Base-by-base conservation (phyloP, 2,113 vertebrate species). In the Misgurnus mizolepis region DNA sequence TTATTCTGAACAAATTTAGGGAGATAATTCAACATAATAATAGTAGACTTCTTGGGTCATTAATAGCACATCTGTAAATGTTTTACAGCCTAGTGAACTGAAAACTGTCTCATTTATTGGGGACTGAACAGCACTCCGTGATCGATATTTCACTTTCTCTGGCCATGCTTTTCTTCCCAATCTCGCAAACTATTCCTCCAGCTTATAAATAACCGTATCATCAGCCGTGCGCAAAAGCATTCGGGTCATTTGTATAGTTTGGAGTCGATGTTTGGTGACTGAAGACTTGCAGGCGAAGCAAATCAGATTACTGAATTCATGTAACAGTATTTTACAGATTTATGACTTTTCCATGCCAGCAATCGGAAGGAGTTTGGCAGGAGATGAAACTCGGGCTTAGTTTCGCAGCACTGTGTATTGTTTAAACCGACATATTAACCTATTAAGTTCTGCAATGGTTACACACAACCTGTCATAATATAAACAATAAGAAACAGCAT, bases 251-350 rank as follows among this genome's bases (percentile, higher is more conserved):
- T 76, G 49, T 34, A 34, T 76, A 55, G 61, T 18, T 65, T 65
- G 4, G 62, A 45, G 53, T 77, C 62, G 62, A 77, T 67, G 50
- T 66, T 15, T 56, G 49, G 18, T 5, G n/a, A 56, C 18, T 58
- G 61, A 62, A 74, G 39, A 64, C 39, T 8, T 66, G 61, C 61
- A 40, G 27, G 9, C 18, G 14, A 17, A 40, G 47, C 3, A 50
- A 22, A 77, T 77, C 47, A 55, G 9, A 77, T 75, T 75, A 75
- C 12, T 27, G 58, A 7, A 75, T 50, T 55, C 34, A 41, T 66
- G 75, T 55, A 55, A 17, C 75, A 55, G 55, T 66, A 22, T 77
- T 67, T 77, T 17, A 67, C 17, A 2, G 47, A 77, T 77, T 66
- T 66, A 66, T 66, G 45, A 76, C 47, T 18, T 15, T 77, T 77